These are phyloP conservation scores for Miichthys miiuy DNA, from an alignment of 2,797 vertebrate species.

Conservation along the genomic window DNA sequence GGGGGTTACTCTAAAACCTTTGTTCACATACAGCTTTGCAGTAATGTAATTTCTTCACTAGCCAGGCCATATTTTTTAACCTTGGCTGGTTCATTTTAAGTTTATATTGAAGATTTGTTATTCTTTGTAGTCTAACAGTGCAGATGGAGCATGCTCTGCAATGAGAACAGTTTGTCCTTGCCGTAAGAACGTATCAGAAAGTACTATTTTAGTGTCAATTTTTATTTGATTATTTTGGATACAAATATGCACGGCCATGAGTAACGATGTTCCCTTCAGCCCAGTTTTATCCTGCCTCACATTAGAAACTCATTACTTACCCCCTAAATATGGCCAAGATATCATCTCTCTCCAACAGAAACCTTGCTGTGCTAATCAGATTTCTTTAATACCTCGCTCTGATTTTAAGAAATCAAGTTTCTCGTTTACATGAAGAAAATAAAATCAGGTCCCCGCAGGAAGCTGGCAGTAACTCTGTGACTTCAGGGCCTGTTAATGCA, in stretches of 20 bases:
- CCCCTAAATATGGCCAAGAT: not conserved
- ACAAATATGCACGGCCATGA: not conserved
- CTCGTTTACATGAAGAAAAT: not conserved
- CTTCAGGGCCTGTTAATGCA: not conserved
- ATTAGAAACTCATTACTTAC: not conserved
- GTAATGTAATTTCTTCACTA: not conserved
- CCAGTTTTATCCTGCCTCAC: not conserved
- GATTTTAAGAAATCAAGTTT: not conserved
- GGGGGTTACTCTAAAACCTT: not conserved
- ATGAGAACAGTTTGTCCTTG: not conserved
- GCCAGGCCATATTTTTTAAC: not conserved
- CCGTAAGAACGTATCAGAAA: not conserved
- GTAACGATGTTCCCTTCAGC: not conserved
- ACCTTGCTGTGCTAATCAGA: not conserved
- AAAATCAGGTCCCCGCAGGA: conserved; percentile 16
- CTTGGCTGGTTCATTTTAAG: not conserved
- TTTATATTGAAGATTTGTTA: not conserved
- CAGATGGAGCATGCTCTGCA: not conserved
- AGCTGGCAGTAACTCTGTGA: not conserved
- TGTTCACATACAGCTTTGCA: not conserved
- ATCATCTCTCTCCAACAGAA: not conserved
- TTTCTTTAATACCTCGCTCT: not conserved
- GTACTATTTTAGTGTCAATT: not conserved
- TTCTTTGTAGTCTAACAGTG: not conserved
- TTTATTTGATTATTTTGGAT: not conserved